Evolutionary conservation across 92 coral and sea anemone genomes (phyloP), one percentile per base, ranked within the genome.

Genomic region (Scolanthus callimorphus): DNA sequence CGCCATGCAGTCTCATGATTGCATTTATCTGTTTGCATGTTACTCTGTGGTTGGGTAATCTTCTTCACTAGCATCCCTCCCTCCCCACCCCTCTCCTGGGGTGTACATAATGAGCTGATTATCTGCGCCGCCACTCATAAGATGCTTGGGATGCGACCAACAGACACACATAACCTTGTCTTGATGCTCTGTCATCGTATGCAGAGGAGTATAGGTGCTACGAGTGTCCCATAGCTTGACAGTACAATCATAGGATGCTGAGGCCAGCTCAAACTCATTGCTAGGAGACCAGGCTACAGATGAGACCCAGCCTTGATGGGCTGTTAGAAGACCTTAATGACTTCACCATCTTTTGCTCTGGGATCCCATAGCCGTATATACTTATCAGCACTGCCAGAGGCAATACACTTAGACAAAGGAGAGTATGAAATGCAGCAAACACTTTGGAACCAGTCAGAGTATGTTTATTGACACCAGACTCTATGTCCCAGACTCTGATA

Each of bases 251-350:
- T 94, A 94, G 6, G 99, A 94, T 31, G 91, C 99, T 39, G 99
- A 94, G 11, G 87, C 83, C 56, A 94, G 69, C 75, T 84, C 85
- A 48, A 63, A 94, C 57, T 88, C 85, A 55, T 62, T 88, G 44
- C 68, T 80, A 39, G 90, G 96, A 52, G 99, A 94, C 99, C 99
- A 94, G 8, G 74, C 86, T 43, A 94, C 91, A 39, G 94, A 84
- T 1, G 99, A 94, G 10, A 94, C 90, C 99, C 99, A 94, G 34
- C 99, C 99, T 31, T 88, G 84, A 34, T 88, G 99, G 31, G 96
- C 88, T 3, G 84, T 81, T 28, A 94, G 74, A 25, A 85, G 73
- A 31, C 77, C 71, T 67, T 90, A 12, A 94, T 77, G 2, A 94
- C 94, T 8, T 96, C 71, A 9, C 99, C 99, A 60, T 88, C 99